These are phyloP conservation scores for Leuciscus waleckii DNA, from an alignment of 2,797 vertebrate species.

Conservation along the genomic window DNA sequence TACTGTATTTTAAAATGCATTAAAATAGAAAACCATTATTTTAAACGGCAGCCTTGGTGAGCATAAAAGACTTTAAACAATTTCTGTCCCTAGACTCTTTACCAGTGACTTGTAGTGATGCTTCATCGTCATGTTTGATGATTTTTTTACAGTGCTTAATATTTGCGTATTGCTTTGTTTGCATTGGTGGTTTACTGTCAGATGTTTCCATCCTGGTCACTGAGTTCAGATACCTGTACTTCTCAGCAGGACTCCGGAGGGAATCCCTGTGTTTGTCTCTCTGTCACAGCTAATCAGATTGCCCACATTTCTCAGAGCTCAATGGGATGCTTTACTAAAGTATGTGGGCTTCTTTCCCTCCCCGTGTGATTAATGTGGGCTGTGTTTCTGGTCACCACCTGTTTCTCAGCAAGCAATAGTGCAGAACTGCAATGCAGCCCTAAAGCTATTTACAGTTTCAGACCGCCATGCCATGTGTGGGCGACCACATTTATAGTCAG, in stretches of 20 bases:
- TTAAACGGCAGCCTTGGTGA: background rate
- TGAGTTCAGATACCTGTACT: conserved; percentile 29
- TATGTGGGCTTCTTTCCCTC: background rate
- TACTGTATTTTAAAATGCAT: too few species aligned
- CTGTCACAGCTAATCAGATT: conserved; percentile 55
- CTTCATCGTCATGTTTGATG: background rate
- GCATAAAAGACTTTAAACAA: background rate
- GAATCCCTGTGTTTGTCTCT: conserved; percentile 54
- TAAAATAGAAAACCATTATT: too few species aligned
- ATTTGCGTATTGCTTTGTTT: conserved; percentile 26
- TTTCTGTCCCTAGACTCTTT: background rate
- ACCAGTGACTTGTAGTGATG: background rate
- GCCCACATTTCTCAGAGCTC: conserved; percentile 47
- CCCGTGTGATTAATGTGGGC: conserved; percentile 14
- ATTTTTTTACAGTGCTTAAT: conserved; percentile 3
- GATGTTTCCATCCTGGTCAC: background rate
- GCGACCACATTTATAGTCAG: too few species aligned
- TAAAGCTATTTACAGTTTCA: background rate
- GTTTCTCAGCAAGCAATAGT: conserved; percentile 39
- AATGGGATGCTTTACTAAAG: conserved; percentile 30
- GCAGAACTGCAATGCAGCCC: conserved; percentile 18
- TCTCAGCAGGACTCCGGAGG: conserved; percentile 21
- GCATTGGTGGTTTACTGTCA: background rate
- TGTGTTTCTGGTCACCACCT: conserved; percentile 34
- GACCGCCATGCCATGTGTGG: background rate